Evolutionary conservation across 2,113 vertebrate species (phyloP).

Genomic region (Hylia prasina): DNA sequence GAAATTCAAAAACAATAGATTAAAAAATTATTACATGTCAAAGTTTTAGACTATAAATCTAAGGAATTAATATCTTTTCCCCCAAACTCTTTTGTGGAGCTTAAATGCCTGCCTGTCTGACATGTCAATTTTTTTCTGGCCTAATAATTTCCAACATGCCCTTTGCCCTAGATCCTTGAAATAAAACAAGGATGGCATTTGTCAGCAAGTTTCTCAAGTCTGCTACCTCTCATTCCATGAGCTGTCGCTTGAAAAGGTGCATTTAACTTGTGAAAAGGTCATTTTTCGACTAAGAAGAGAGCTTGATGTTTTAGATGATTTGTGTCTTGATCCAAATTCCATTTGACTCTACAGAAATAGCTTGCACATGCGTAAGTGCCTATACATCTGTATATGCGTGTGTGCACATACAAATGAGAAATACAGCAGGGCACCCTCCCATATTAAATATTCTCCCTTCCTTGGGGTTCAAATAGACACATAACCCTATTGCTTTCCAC

Average conservation of each 20-base stretch:
- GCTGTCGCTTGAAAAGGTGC: conserved; percentile 39
- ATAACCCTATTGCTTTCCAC: neutral
- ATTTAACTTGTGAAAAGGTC: conserved; percentile 49
- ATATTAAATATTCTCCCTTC: neutral
- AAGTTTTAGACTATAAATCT: neutral
- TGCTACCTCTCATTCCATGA: conserved; percentile 30
- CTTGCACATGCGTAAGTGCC: neutral
- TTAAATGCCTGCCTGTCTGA: neutral
- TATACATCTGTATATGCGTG: fast-evolving
- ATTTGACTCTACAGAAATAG: neutral
- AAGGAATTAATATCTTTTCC: neutral
- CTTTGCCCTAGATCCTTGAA: conserved; percentile 37
- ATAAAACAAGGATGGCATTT: conserved; percentile 48
- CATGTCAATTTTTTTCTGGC: neutral
- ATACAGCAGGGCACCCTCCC: neutral
- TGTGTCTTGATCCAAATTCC: conserved; percentile 13
- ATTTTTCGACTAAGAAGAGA: neutral
- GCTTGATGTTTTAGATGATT: neutral
- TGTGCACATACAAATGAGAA: neutral
- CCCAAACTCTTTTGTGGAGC: neutral
- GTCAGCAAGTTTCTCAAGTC: conserved; percentile 43
- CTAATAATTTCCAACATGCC: neutral
- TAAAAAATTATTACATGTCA: neutral
- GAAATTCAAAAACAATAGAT: neutral
- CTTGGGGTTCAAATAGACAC: neutral